A percentile compares a stretch with the other conserved stretches of the same genome.
phyloP scores from a whole-genome alignment of 2,113 vertebrate genomes.

The Paraplagusia blochii region DNA sequence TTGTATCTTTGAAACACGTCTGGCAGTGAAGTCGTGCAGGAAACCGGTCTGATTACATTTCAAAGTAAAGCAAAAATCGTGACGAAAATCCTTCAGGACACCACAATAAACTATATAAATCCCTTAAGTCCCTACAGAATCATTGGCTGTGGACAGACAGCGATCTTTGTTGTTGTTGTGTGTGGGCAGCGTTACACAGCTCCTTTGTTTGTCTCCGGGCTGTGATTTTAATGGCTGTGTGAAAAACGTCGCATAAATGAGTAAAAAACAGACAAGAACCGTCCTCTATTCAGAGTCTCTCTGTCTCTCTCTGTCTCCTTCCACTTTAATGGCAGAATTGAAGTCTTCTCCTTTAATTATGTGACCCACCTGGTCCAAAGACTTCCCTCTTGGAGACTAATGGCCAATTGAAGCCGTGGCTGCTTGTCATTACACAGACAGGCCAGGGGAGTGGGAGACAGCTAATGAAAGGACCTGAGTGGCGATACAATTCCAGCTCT shows the following conservation, averaged over 20 bases:
- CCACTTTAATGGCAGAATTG: slow-evolving; percentile 45
- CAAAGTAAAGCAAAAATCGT: slow-evolving; percentile 20
- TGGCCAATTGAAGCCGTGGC: slow-evolving; percentile 61
- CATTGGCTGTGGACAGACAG: slow-evolving; percentile 26
- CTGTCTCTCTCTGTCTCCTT: neutral
- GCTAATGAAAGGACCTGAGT: slow-evolving; percentile 29
- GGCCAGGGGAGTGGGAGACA: slow-evolving; percentile 42
- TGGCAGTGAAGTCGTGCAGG: too few relatives aligned
- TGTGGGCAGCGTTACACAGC: slow-evolving; percentile 63
- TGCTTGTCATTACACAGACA: slow-evolving; percentile 52
- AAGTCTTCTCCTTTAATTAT: slow-evolving; percentile 67
- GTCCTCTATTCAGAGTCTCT: slow-evolving; percentile 32
- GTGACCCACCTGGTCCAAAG: slow-evolving; percentile 53
- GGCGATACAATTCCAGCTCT: slow-evolving; percentile 28
- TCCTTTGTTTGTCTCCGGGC: slow-evolving; percentile 28
- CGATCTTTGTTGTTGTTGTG: slow-evolving; percentile 41
- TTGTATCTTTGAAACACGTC: too few relatives aligned
- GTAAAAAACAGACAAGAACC: slow-evolving; percentile 38
- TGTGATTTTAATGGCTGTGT: slow-evolving; percentile 54
- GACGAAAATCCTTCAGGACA: slow-evolving; percentile 47
- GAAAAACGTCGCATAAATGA: slow-evolving; percentile 47
- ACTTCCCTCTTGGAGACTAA: slow-evolving; percentile 61
- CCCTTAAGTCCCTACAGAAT: slow-evolving; percentile 47
- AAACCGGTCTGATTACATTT: neutral
- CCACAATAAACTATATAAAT: slow-evolving; percentile 51